phyloP scores from a whole-genome alignment of 2,888 invertebrate genomes.

The Timema cristinae region DNA sequence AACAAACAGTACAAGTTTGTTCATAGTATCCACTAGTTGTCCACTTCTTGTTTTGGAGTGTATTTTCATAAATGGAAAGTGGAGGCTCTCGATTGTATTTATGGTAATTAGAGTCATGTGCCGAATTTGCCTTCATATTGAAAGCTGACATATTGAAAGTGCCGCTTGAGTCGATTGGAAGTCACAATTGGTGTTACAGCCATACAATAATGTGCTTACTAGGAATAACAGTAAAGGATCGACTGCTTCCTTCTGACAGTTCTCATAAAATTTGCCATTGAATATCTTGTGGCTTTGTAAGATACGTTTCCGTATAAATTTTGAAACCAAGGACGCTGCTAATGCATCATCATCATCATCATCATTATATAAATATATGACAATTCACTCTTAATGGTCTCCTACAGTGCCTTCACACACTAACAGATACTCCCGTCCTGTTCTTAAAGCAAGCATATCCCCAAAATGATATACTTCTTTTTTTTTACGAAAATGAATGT shows the following conservation, averaged over 20 bases:
- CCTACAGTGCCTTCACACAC: background rate
- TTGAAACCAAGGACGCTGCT: background rate
- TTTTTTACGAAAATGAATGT: background rate
- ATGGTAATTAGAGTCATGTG: background rate
- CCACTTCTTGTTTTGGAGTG: constrained; percentile 1
- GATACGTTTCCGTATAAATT: background rate
- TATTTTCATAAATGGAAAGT: background rate
- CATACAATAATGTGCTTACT: constrained; percentile 2
- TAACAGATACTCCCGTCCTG: constrained; percentile 9
- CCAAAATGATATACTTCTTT: background rate
- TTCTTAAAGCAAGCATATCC: background rate
- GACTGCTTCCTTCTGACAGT: background rate
- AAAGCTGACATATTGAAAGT: constrained; percentile 5
- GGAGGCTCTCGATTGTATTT: background rate
- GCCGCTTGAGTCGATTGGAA: constrained; percentile 1
- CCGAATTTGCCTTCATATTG: background rate
- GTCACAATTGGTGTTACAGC: background rate
- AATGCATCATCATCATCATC: background rate
- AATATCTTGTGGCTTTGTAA: background rate
- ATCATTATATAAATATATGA: background rate
- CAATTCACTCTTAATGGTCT: background rate
- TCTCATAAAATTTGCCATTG: background rate
- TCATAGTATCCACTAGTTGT: background rate
- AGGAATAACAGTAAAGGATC: constrained; percentile 1
- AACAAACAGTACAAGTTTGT: background rate